Conservation (phyloP, 2,888 invertebrate species). For the Drosophila pseudotalamancana region DNA sequence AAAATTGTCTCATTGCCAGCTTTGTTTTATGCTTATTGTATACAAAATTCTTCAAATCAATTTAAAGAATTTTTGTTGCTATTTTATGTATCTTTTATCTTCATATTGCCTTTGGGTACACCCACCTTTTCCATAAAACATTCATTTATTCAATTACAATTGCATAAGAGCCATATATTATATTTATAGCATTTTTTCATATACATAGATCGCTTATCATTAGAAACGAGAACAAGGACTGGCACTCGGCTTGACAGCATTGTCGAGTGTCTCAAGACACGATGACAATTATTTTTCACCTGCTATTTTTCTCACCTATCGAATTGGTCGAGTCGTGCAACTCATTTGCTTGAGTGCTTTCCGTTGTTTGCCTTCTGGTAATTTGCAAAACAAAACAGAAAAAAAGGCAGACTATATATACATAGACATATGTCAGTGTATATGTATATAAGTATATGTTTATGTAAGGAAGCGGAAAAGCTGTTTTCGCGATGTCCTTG, state of each 20-base stretch:
- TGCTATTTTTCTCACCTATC: background rate
- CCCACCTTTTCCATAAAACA: too few relatives aligned
- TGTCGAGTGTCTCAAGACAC: slow-evolving; percentile 10
- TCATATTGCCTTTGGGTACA: too few relatives aligned
- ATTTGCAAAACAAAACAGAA: slow-evolving; percentile 33
- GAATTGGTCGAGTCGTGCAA: slow-evolving; percentile 28
- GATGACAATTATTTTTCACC: slow-evolving; percentile 9
- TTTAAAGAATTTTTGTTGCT: too few relatives aligned
- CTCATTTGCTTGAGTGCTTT: slow-evolving; percentile 76
- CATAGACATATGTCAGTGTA: background rate
- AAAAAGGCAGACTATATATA: background rate
- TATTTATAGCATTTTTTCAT: slow-evolving; percentile 21
- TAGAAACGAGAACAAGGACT: slow-evolving; percentile 10
- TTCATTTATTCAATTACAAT: background rate
- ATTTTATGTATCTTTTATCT: too few relatives aligned
- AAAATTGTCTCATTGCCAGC: too few relatives aligned
- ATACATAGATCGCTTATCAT: slow-evolving; percentile 34
- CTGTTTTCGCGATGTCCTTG: slow-evolving; percentile 54
- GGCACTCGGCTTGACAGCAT: slow-evolving; percentile 32
- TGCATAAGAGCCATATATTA: too few relatives aligned
- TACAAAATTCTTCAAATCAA: too few relatives aligned
- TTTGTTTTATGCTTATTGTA: too few relatives aligned
- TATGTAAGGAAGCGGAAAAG: slow-evolving; percentile 9
- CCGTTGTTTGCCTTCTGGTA: slow-evolving; percentile 57
- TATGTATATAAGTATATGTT: background rate